Evolutionary conservation across 2,797 vertebrate species (phyloP).

Genomic region (Enteromius anoplus): DNA sequence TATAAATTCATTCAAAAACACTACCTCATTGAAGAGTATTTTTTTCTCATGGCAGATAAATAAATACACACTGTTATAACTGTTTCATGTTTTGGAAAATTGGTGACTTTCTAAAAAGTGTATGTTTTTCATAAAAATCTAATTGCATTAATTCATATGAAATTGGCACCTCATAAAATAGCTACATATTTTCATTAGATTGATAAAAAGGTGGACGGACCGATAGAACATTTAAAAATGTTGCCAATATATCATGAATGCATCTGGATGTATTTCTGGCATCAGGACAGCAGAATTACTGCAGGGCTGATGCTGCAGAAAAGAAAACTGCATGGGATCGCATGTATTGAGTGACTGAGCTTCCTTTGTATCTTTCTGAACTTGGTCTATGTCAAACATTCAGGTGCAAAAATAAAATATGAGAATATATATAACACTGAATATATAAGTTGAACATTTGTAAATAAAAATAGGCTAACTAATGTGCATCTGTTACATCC

Average conservation of each 20-base stretch:
- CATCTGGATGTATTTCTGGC: neutral
- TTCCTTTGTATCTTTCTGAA: neutral
- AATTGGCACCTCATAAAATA: neutral
- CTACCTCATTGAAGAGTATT: neutral
- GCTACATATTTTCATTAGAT: neutral
- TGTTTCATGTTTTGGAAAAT: neutral
- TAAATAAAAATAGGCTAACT: neutral
- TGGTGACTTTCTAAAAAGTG: neutral
- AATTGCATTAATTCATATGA: neutral
- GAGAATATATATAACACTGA: neutral
- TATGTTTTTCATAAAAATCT: neutral
- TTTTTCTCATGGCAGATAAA: neutral
- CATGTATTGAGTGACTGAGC: neutral
- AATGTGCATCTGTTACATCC: no score
- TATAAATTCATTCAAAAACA: neutral
- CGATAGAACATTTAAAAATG: neutral
- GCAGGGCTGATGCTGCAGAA: slow-evolving; percentile 1
- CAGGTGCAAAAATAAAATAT: neutral
- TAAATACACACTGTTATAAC: neutral
- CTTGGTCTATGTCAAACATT: neutral
- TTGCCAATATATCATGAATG: neutral
- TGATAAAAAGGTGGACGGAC: neutral
- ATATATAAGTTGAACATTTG: neutral
- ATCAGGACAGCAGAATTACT: slow-evolving; percentile 5
- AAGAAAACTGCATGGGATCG: neutral